Conservation (phyloP, 92 coral and sea anemone genomes). For the Muricea muricata region DNA sequence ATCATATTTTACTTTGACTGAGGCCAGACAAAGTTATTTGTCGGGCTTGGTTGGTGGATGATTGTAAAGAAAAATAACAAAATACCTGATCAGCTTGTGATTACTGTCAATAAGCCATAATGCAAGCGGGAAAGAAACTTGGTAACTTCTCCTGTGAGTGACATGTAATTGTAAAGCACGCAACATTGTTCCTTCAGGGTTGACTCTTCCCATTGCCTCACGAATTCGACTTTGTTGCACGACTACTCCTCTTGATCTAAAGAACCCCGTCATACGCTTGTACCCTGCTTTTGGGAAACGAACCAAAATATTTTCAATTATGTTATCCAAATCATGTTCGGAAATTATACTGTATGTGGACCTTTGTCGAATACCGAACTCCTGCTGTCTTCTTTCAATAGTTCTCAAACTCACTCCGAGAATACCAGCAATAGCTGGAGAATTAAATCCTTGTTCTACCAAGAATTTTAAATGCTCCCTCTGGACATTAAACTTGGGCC, state of each 20-base stretch:
- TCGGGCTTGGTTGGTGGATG: no score
- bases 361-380: slow-evolving; percentile 48
- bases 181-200: slow-evolving; percentile 28
- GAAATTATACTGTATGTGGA: slow-evolving; percentile 40
- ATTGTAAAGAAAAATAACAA: no score
- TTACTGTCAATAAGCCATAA: slow-evolving; percentile 6
- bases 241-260: neutral
- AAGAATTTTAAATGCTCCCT: slow-evolving; percentile 54
- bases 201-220: slow-evolving; percentile 18
- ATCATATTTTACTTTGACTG: slow-evolving; percentile 27
- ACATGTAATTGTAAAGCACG: slow-evolving; percentile 53
- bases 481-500: slow-evolving; percentile 56
- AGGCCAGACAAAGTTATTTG: slow-evolving; percentile 22
- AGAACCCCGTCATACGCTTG: slow-evolving; percentile 31
- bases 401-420: slow-evolving; percentile 62
- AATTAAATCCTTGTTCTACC: slow-evolving; percentile 52
- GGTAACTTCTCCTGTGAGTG: slow-evolving; percentile 28
- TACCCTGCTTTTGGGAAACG: slow-evolving; percentile 63
- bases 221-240: slow-evolving; percentile 17
- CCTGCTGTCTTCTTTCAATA: slow-evolving; percentile 57
- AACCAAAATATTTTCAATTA: slow-evolving; percentile 33
- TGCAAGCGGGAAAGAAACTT: neutral
- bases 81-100: slow-evolving; percentile 9
- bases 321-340: slow-evolving; percentile 47
- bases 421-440: slow-evolving; percentile 58